phyloP scores from a whole-genome alignment of 30 jellyfish, hydroid and myxozoan species.

The Aurelia sp. region DNA sequence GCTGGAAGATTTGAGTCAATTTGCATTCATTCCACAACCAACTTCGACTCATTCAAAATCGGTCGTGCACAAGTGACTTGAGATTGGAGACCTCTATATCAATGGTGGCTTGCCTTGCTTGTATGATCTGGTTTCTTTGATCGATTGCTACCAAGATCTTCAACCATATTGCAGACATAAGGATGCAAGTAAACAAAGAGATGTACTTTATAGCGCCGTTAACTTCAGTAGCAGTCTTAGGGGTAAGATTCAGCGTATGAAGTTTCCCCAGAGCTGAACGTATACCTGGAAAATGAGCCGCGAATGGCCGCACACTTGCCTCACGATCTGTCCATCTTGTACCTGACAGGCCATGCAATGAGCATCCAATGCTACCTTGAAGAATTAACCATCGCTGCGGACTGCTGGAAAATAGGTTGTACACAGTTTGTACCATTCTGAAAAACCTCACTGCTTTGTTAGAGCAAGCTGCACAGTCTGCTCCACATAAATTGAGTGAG shows the following conservation, averaged over 20 bases:
- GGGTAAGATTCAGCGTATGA: constrained; percentile 48
- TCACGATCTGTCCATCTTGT: constrained; percentile 67
- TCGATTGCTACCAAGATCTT: constrained; percentile 31
- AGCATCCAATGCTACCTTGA: constrained; percentile 1
- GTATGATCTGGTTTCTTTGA: constrained; percentile 59
- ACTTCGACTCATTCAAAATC: constrained; percentile 44
- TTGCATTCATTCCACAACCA: constrained; percentile 53
- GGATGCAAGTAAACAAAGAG: constrained; percentile 41
- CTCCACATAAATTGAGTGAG: constrained; percentile 68
- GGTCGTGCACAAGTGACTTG: constrained; percentile 3
- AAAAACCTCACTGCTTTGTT: constrained; percentile 47
- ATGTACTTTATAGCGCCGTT: constrained; percentile 15
- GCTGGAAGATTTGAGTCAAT: constrained; percentile 23
- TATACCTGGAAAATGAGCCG: too few species aligned
- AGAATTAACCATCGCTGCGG: constrained; percentile 57
- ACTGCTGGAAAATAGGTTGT: constrained; percentile 46
- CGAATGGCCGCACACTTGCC: constrained; percentile 44
- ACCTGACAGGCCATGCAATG: constrained; percentile 42
- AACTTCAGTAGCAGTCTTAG: constrained; percentile 53
- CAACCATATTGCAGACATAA: constrained; percentile 60
- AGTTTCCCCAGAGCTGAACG: too few species aligned
- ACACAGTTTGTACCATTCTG: neutral
- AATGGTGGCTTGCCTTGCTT: constrained; percentile 53
- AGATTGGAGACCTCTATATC: constrained; percentile 43
- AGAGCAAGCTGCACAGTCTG: constrained; percentile 2